These are phyloP conservation scores for Sebastes melanostomus DNA, from an alignment of 2,797 vertebrate genomes.

Conservation along the genomic window DNA sequence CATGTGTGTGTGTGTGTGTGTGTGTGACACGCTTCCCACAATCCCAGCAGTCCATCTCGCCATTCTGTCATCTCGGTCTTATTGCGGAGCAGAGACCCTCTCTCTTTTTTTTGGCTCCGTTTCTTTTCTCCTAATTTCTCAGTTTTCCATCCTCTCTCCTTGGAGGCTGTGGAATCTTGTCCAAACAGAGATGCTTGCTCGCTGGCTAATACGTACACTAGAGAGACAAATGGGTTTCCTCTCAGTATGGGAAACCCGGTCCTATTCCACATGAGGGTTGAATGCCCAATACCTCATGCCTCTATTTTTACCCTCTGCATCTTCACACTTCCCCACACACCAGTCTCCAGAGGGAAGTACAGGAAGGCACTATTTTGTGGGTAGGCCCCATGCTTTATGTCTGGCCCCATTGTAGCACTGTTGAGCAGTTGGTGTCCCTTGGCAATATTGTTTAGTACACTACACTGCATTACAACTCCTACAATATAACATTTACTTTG, in stretches of 20 bases:
- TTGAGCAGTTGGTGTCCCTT: conserved; percentile 18
- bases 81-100: conserved; percentile 22
- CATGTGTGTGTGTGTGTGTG: not conserved
- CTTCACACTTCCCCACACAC: conserved; percentile 23
- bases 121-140: conserved; percentile 12
- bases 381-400: not conserved
- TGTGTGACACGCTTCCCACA: not conserved
- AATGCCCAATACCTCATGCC: conserved; percentile 32
- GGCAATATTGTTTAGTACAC: not conserved
- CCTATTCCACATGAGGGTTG: conserved; percentile 52
- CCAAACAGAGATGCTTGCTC: conserved; percentile 48
- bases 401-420: conserved; percentile 43
- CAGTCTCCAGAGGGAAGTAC: conserved; percentile 42
- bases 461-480: not conserved
- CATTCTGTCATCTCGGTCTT: conserved; percentile 25
- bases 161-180: conserved; percentile 31
- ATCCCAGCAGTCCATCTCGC: conserved; percentile 24
- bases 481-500: not conserved
- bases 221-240: conserved; percentile 57
- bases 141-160: conserved; percentile 22
- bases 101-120: conserved; percentile 2
- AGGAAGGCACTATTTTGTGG: conserved; percentile 19
- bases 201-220: conserved; percentile 20
- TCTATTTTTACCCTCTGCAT: conserved; percentile 66
- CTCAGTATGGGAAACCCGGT: conserved; percentile 43